Evolutionary conservation across 2,113 vertebrate genomes (phyloP).

Genomic region (Muscicapa adusta): DNA sequence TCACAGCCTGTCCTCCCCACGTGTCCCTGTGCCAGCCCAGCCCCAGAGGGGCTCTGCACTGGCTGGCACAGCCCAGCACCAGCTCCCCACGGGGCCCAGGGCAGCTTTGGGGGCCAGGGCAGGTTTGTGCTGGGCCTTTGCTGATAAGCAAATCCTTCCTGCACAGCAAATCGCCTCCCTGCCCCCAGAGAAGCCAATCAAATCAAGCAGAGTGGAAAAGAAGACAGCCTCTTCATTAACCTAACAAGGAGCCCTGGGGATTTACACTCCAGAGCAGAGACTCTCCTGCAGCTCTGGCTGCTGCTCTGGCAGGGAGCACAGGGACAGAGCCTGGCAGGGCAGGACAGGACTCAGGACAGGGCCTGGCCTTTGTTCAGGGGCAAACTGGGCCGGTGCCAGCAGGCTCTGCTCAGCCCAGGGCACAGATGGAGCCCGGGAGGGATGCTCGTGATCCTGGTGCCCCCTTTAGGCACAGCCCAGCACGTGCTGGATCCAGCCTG

Average conservation of each 20-base stretch:
- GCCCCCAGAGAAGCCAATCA: slow-evolving; percentile 59
- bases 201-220: slow-evolving; percentile 53
- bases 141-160: slow-evolving; percentile 43
- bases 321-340: rapidly evolving
- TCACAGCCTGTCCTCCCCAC: background rate
- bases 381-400: background rate
- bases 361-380: background rate
- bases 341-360: background rate
- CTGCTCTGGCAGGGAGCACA: background rate
- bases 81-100: background rate
- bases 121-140: background rate
- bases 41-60: background rate
- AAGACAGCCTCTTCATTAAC: slow-evolving; percentile 63
- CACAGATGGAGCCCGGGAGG: background rate
- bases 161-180: background rate
- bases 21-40: rapidly evolving
- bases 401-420: background rate
- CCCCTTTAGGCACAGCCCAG: background rate
- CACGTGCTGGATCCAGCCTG: background rate
- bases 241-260: slow-evolving; percentile 58
- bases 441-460: background rate
- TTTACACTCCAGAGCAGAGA: background rate
- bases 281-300: background rate
- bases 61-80: background rate
- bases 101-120: background rate